These are phyloP conservation scores for Salmo trutta DNA, from an alignment of 2,797 vertebrate genomes.

Conservation along the genomic window DNA sequence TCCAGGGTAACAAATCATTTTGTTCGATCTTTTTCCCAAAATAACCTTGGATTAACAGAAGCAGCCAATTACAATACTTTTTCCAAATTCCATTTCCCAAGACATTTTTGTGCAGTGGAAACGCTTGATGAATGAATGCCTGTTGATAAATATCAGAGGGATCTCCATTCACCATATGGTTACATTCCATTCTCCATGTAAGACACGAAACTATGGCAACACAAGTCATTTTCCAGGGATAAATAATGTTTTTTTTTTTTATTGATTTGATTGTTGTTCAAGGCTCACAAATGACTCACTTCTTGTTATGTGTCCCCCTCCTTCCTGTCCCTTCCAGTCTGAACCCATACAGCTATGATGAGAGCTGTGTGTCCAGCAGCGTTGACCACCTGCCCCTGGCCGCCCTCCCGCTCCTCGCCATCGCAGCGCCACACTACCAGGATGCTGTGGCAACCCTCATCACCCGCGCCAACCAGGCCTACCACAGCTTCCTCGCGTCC, in stretches of 20 bases:
- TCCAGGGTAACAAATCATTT: background rate
- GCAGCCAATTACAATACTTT: background rate
- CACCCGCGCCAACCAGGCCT: conserved; percentile 90
- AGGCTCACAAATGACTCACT: background rate
- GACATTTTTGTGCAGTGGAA: background rate
- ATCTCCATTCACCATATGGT: background rate
- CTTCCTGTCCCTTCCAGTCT: conserved; percentile 71
- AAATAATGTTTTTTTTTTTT: background rate
- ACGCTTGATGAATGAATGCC: background rate
- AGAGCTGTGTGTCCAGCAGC: conserved; percentile 91
- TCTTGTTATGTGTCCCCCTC: background rate
- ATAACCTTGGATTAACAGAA: background rate
- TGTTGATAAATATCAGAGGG: conserved; percentile 1
- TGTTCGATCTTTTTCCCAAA: background rate
- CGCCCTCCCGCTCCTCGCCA: conserved; percentile 92
- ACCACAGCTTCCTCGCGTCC: conserved; percentile 91
- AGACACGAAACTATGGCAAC: background rate
- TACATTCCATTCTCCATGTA: background rate
- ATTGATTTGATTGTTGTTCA: background rate
- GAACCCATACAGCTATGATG: conserved; percentile 96
- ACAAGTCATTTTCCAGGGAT: background rate
- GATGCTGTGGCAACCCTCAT: conserved; percentile 93
- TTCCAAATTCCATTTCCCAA: background rate
- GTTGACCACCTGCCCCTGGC: conserved; percentile 97
- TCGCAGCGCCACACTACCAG: conserved; percentile 95